Evolutionary conservation across 2,113 vertebrate species (phyloP).

Genomic region (Saguinus imperator): DNA sequence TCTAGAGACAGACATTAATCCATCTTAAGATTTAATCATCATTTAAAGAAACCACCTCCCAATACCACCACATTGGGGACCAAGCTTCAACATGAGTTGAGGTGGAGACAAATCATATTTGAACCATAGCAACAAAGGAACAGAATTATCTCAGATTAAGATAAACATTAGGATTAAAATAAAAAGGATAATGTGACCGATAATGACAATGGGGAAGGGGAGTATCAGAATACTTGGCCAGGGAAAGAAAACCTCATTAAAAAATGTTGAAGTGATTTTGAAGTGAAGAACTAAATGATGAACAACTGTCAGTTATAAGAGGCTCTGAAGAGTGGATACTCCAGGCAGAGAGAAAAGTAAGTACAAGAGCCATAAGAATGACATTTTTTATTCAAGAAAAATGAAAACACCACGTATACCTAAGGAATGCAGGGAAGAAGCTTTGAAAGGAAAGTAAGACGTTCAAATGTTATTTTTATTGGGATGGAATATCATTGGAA

Average conservation of each 20-base stretch:
- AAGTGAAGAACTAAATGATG: background rate
- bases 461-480: background rate
- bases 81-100: background rate
- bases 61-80: background rate
- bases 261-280: no score
- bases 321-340: background rate
- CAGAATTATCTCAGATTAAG: background rate
- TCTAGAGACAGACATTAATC: background rate
- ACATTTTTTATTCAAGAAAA: background rate
- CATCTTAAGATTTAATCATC: background rate
- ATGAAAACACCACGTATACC: background rate
- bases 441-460: background rate
- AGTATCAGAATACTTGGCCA: background rate
- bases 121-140: background rate
- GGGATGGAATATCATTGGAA: background rate
- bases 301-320: background rate
- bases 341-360: background rate
- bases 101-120: background rate
- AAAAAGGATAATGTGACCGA: background rate
- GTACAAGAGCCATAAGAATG: background rate
- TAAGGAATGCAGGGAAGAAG: background rate
- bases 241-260: background rate
- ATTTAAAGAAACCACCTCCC: background rate
- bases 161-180: background rate
- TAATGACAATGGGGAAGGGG: background rate